Percentiles rank a stretch among this genome's conserved stretches.
phyloP scores from a whole-genome alignment of 2,113 vertebrate genomes.

The Hippoglossus stenolepis region DNA sequence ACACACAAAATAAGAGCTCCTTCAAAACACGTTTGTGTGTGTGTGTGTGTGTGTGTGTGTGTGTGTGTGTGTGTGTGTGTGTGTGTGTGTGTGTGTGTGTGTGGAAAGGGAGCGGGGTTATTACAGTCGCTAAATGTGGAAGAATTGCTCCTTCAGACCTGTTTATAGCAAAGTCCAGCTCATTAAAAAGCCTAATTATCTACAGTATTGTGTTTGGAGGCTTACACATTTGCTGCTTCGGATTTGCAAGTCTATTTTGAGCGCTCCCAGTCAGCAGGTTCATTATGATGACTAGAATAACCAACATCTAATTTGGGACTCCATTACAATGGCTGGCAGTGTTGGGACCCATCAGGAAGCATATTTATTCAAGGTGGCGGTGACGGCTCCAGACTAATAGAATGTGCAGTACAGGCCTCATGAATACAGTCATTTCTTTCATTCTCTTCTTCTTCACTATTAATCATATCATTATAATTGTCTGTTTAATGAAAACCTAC shows the following conservation, averaged over 20 bases:
- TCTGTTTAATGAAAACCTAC: conserved; percentile 89
- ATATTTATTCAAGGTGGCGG: conserved; percentile 84
- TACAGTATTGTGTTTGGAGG: conserved; percentile 63
- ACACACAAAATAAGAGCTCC: neutral
- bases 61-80: conserved; percentile 3
- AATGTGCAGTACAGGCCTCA: conserved; percentile 88
- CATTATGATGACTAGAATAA: conserved; percentile 76
- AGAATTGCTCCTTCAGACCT: conserved; percentile 41
- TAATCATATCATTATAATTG: conserved; percentile 87
- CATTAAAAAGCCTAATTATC: conserved; percentile 76
- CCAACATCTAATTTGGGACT: conserved; percentile 71
- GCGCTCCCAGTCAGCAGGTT: conserved; percentile 78
- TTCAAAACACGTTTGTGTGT: conserved; percentile 1
- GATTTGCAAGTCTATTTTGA: conserved; percentile 57
- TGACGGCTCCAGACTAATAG: conserved; percentile 79
- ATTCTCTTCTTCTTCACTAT: conserved; percentile 81
- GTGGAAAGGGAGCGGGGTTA: conserved; percentile 4
- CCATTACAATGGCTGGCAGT: conserved; percentile 84
- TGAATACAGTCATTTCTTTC: conserved; percentile 85
- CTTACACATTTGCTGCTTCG: conserved; percentile 43
- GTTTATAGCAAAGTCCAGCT: conserved; percentile 56
- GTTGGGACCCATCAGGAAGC: conserved; percentile 82
- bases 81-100: neutral
- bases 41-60: neutral
- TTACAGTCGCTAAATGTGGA: conserved; percentile 21